phyloP scores from a whole-genome alignment of 2,888 invertebrate species.

The Pristionchus entomophagus region DNA sequence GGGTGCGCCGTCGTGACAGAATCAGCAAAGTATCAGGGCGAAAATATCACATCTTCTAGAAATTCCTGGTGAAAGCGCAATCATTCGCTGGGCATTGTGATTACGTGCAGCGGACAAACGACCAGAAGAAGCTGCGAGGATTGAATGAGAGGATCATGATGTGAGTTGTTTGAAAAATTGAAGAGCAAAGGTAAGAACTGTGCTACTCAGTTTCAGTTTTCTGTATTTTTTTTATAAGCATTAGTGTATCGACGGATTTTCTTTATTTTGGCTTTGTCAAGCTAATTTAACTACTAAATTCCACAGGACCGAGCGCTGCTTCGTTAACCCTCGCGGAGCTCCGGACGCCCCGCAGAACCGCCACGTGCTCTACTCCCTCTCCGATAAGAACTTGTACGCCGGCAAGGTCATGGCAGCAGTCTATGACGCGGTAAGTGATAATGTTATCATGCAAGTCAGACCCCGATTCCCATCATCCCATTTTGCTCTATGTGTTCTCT shows the following conservation, averaged over 20 bases:
- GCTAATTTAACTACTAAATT: too few relatives aligned
- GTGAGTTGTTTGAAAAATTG: conserved; percentile 48
- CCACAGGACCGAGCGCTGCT: conserved; percentile 71
- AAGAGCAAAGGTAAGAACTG: neutral
- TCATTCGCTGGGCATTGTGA: neutral
- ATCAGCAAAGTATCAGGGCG: neutral
- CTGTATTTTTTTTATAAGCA: too few relatives aligned
- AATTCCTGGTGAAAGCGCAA: neutral
- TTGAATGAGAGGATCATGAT: conserved; percentile 64
- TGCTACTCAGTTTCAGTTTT: too few relatives aligned
- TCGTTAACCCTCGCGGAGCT: conserved; percentile 75
- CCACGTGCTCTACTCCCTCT: conserved; percentile 70
- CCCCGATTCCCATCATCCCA: too few relatives aligned
- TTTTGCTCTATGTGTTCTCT: too few relatives aligned
- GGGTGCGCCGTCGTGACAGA: neutral
- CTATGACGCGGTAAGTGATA: conserved; percentile 46
- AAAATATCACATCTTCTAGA: neutral
- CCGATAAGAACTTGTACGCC: conserved; percentile 29
- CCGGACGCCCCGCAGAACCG: conserved; percentile 65
- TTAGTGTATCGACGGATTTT: too few relatives aligned
- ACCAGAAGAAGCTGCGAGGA: conserved; percentile 56
- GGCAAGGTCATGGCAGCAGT: conserved; percentile 26
- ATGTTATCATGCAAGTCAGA: too few relatives aligned
- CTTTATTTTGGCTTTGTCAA: too few relatives aligned
- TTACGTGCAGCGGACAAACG: conserved; percentile 52